Evolutionary conservation across 1,140 invertebrate species (phyloP).

Genomic region (Calliopsis andreniformis): DNA sequence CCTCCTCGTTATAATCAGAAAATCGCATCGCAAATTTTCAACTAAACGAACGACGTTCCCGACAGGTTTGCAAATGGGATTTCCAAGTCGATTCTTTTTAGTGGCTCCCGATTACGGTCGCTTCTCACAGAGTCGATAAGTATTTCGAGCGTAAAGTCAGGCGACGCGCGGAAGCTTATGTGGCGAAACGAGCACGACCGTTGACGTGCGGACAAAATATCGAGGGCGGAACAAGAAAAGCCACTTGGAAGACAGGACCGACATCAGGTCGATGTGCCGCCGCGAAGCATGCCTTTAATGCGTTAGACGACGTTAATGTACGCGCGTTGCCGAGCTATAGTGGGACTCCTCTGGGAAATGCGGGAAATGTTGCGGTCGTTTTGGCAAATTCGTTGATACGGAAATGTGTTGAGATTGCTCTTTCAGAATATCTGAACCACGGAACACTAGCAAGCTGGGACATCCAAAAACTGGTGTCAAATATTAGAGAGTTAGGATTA

Average conservation of each 20-base stretch:
- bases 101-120: slow-evolving; percentile 25
- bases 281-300: slow-evolving; percentile 38
- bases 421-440: background rate
- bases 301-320: slow-evolving; percentile 44
- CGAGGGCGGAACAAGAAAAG: slow-evolving; percentile 62
- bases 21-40: no score
- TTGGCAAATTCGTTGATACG: background rate
- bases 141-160: slow-evolving; percentile 7
- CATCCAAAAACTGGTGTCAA: no score
- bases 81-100: background rate
- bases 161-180: background rate
- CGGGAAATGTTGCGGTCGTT: background rate
- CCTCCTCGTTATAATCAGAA: no score
- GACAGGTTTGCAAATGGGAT: slow-evolving; percentile 3
- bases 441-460: no score
- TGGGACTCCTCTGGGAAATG: slow-evolving; percentile 8
- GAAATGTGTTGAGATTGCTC: background rate
- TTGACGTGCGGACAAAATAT: slow-evolving; percentile 24
- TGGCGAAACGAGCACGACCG: slow-evolving; percentile 1
- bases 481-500: no score
- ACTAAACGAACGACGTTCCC: no score
- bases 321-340: background rate
- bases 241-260: slow-evolving; percentile 58
- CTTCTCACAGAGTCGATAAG: background rate
- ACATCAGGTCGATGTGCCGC: slow-evolving; percentile 33